Evolutionary conservation across 2,797 vertebrate species (phyloP).

Genomic region (Coendou prehensilis): DNA sequence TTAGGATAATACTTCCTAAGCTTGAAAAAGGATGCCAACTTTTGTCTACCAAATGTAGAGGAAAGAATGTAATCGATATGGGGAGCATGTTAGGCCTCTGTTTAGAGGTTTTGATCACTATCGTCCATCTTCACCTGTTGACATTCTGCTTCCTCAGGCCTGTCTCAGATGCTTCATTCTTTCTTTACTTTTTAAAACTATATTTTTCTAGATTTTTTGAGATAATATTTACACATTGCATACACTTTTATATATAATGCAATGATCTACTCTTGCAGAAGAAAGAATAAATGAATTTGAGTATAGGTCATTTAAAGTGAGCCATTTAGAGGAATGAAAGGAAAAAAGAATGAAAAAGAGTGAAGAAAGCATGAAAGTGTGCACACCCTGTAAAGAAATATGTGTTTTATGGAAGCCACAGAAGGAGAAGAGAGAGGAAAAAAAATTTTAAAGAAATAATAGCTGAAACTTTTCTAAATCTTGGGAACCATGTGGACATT

Average conservation of each 20-base stretch:
- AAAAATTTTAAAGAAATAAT: background rate
- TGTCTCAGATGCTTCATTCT: background rate
- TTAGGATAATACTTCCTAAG: background rate
- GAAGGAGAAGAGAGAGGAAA: background rate
- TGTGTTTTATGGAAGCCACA: background rate
- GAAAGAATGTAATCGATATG: background rate
- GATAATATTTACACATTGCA: background rate
- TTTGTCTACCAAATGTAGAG: background rate
- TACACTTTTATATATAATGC: too few relatives aligned
- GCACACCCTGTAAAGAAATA: background rate
- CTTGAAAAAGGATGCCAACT: slow-evolving; percentile 6
- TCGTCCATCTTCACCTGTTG: background rate
- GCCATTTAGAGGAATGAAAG: background rate
- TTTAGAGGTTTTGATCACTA: background rate
- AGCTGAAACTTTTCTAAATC: background rate
- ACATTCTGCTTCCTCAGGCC: background rate
- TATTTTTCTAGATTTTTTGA: background rate
- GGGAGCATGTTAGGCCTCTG: background rate
- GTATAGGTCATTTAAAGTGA: background rate
- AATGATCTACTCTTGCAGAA: background rate
- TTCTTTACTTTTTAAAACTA: background rate
- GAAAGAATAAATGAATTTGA: background rate
- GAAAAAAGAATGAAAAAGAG: background rate
- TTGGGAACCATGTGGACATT: background rate
- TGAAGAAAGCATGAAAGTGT: background rate